Evolutionary conservation across 2,888 invertebrate species (phyloP).

Genomic region (Bombylius major): DNA sequence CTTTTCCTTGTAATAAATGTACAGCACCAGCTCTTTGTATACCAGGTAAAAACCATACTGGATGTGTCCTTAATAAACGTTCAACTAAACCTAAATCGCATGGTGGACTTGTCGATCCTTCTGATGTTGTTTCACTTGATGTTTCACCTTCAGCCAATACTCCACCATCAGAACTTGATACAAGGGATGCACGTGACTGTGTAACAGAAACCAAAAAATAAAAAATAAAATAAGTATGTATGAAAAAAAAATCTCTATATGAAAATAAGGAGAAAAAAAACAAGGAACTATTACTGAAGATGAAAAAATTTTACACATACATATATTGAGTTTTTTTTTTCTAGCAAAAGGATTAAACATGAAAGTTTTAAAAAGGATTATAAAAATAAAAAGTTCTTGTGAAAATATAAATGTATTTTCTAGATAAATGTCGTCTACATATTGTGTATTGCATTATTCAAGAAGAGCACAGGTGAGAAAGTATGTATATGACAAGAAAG

Average conservation of each 20-base stretch:
- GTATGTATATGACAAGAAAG: not conserved
- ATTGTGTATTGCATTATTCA: not conserved
- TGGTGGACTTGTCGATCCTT: constrained; percentile 48
- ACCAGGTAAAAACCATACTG: constrained; percentile 91
- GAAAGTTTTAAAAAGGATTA: not conserved
- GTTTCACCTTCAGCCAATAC: constrained; percentile 44
- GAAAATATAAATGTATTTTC: not conserved
- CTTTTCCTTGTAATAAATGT: constrained; percentile 85
- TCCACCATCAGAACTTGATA: constrained; percentile 42
- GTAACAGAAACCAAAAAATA: constrained; percentile 16
- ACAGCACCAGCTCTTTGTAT: constrained; percentile 88
- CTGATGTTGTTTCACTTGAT: constrained; percentile 49
- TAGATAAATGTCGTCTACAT: not conserved
- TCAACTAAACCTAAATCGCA: constrained; percentile 79
- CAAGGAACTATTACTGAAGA: too few relatives aligned
- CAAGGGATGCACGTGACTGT: constrained; percentile 37
- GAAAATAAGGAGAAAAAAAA: not conserved
- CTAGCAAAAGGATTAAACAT: too few relatives aligned
- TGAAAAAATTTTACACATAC: too few relatives aligned
- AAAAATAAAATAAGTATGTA: not conserved
- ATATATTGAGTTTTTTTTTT: not conserved
- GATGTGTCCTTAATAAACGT: constrained; percentile 78
- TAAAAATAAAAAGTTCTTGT: not conserved
- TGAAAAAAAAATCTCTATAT: not conserved
- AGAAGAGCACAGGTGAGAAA: not conserved